These are phyloP conservation scores for Rousettus leschenaultii DNA, from an alignment of 2,113 vertebrate genomes.

Conservation along the genomic window DNA sequence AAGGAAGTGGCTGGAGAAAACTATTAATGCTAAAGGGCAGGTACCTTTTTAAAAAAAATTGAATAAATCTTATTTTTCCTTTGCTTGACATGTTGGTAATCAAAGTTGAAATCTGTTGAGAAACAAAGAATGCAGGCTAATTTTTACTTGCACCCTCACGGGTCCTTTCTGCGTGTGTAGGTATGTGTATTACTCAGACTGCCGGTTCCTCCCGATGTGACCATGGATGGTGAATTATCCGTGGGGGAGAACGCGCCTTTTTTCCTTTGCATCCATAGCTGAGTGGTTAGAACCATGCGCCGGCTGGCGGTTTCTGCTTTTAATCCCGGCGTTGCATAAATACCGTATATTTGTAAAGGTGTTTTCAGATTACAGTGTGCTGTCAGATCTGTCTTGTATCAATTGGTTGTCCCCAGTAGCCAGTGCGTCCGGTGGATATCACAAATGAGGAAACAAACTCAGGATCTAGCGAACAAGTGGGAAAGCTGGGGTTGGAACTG, in stretches of 20 bases:
- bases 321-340: background rate
- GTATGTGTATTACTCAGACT: background rate
- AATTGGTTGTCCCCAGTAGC: background rate
- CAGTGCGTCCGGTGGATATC: background rate
- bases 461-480: background rate
- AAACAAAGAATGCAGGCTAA: background rate
- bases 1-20: background rate
- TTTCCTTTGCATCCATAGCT: background rate
- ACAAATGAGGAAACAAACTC: background rate
- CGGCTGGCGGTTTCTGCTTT: background rate
- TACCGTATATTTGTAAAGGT: background rate
- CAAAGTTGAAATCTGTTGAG: background rate
- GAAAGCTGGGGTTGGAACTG: background rate
- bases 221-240: background rate
- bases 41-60: background rate
- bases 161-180: background rate
- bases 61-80: background rate
- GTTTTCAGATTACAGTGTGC: background rate
- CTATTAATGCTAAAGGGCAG: background rate
- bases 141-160: background rate
- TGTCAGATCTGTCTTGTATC: background rate
- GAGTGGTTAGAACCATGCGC: background rate
- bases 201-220: background rate
- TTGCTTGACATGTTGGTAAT: background rate
- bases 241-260: background rate